Base-by-base conservation (phyloP, 2,797 vertebrate species). In the Gouania willdenowi region DNA sequence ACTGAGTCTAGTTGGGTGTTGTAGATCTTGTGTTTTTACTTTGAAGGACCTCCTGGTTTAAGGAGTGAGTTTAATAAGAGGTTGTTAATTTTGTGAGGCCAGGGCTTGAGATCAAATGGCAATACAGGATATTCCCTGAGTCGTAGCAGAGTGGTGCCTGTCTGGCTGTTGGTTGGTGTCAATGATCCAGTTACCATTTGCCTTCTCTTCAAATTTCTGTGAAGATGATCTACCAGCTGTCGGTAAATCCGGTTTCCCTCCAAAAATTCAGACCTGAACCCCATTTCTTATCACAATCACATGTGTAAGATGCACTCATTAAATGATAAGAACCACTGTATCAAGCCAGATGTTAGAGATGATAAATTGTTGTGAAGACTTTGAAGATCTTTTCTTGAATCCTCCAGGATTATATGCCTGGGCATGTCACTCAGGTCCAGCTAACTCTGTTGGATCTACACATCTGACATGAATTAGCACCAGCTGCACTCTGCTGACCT, bases 171-270 rank as follows among this genome's bases (percentile, higher is more conserved):
- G 11, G 66, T 65, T 37, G 11, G 77, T 70, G 70, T 77, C 66
- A 71, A 51, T 65, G 78, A 87, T 85, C 71, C 75, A 53, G 68
- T 80, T 82, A 71, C 71, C 62, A 66, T 82, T 78, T 80, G 70
- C 60, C 71, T 71, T 51, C 41, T 68, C 46, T 66, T 62, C 71
- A 26, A 59, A 68, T 78, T 53, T 44, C 52, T 65, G 70, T 69
- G 62, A 77, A 81, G 66, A 48, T 41, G 70, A 78, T 71, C 65
- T 67, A 26, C 51, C 77, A 77, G 71, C 68, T 83, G 77, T 73
- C 63, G 31, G 16, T 38, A 48, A 71, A 38, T 64, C 57, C 51
- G 58, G 44, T 71, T 79, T 71, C 52, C 56, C 57, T 63, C 47
- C 45, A 28, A 45, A 74, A 75, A 58, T 50, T 47, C 59, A 44